These are phyloP conservation scores for Phrynocephalus guinanensis DNA, from an alignment of 2,797 vertebrate genomes.

Conservation along the genomic window DNA sequence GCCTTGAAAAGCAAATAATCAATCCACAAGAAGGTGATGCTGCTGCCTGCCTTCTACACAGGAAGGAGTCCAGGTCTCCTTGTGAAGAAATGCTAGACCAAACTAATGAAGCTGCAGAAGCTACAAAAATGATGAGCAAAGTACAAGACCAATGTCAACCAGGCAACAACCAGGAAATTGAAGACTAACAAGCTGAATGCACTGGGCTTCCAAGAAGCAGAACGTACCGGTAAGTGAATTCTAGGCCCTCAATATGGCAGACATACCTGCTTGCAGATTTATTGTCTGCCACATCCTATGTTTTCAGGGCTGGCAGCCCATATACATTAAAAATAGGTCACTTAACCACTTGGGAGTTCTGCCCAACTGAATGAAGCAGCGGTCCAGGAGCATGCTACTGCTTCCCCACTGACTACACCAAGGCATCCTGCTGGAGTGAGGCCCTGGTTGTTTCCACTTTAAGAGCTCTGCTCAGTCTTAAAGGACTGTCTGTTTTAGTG, in stretches of 20 bases:
- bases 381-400: neutral
- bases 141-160: constrained; percentile 52
- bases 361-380: neutral
- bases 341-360: neutral
- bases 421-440: neutral
- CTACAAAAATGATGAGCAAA: constrained; percentile 22
- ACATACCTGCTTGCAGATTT: neutral
- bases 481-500: neutral
- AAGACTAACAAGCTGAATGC: constrained; percentile 53
- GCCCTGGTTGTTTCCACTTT: neutral
- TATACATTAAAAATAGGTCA: neutral
- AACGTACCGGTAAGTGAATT: constrained; percentile 60
- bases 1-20: constrained; percentile 38
- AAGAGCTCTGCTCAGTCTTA: neutral
- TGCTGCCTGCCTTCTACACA: constrained; percentile 36
- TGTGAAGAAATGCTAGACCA: constrained; percentile 27
- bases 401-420: neutral
- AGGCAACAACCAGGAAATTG: constrained; percentile 46
- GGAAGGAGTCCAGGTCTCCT: constrained; percentile 24
- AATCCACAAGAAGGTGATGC: constrained; percentile 48
- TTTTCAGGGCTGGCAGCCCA: neutral
- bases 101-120: constrained; percentile 49
- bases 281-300: neutral
- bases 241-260: fast-evolving
- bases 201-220: constrained; percentile 21